Percentiles rank a stretch among this genome's conserved stretches.
These are phyloP conservation scores for Sus cebifrons DNA, from an alignment of 2,797 vertebrate genomes.

Conservation along the genomic window DNA sequence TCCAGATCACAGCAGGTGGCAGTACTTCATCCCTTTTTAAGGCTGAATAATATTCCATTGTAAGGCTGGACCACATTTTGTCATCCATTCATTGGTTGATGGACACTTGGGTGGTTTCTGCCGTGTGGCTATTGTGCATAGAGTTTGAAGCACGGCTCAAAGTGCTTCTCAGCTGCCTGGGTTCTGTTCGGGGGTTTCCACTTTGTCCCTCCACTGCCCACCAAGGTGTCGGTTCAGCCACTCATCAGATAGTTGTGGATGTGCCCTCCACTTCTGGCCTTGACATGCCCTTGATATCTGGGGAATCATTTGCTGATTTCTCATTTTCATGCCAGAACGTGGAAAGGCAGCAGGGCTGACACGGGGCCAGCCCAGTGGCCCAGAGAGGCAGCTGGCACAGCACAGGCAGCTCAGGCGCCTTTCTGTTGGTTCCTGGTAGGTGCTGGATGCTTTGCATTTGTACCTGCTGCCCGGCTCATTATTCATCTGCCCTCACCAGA, in stretches of 20 bases:
- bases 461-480: background rate
- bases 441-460: background rate
- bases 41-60: background rate
- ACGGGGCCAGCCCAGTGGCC: background rate
- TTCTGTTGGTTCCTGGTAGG: background rate
- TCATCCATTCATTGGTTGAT: background rate
- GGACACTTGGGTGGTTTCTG: background rate
- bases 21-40: rapidly evolving
- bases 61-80: rapidly evolving
- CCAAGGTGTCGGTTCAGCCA: rapidly evolving
- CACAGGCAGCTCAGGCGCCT: background rate
- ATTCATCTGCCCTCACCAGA: background rate
- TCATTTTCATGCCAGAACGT: background rate
- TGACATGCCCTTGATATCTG: background rate
- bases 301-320: background rate
- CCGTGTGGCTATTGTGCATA: background rate
- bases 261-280: background rate
- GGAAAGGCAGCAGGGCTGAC: background rate
- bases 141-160: background rate
- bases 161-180: background rate
- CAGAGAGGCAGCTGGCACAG: background rate
- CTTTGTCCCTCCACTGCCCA: rapidly evolving
- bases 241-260: background rate
- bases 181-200: background rate
- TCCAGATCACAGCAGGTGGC: rapidly evolving